Base-by-base conservation (phyloP, 1,140 invertebrate genomes). In the Harlomillsia oculata region DNA sequence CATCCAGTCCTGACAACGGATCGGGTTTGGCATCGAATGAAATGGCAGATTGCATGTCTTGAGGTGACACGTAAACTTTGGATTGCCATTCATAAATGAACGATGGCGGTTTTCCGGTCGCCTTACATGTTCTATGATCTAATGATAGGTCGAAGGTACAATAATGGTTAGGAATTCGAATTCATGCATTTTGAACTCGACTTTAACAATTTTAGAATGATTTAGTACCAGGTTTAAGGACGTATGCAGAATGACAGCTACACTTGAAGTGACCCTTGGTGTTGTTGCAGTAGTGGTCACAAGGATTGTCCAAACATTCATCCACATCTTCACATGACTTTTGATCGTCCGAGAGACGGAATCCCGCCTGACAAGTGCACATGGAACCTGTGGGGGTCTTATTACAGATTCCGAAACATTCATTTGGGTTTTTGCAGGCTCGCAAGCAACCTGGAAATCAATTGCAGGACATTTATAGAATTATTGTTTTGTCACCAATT, bases 271-370 rank as follows among this genome's bases (percentile, higher is more conserved):
- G 85, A 3, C 88, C 88, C 26, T 80, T 69, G 0, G 84, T 87
- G 62, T 92, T 91, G 37, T 80, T 79, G 66, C 89, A 92, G 3
- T 79, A 78, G 67, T 91, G 87, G 28, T 85, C 85, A 68, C 89
- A 92, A 0, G 86, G 81, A 9, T 54, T 6, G 82, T 82, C 62
- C 66, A 71, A 59, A 80, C 87, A 72, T 81, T 81, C 69, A 80
- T 77, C 67, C 20, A 75, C 67, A 83, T 77, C 75, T 69, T 81
- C 75, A 71, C 89, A 92, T 68, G 91, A 88, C 66, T 92, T 81
- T 23, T 89, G 5, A 20, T 57, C 30, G 3, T 40, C n/a, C 5
- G 13, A 13, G 1, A 50, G 48, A 3, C 25, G 18, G 63, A 75
- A 77, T 11, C 68, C 68, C 39, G 60, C 37, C 5, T 62, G 62